phyloP scores from a whole-genome alignment of 1,140 invertebrate species.

The Ditylenchus dipsaci region DNA sequence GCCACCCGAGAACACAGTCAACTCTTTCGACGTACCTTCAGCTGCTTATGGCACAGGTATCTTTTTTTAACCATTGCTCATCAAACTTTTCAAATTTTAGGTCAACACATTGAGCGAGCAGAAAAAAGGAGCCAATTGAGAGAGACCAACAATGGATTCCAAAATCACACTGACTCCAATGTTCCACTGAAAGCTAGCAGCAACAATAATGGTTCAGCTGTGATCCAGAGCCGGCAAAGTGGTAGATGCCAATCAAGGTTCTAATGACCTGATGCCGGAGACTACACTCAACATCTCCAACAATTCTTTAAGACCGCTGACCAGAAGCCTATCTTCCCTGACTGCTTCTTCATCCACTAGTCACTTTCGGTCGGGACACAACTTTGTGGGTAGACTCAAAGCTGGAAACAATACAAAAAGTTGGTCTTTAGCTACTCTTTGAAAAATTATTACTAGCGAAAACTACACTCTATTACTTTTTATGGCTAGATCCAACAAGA shows the following conservation, averaged over 20 bases:
- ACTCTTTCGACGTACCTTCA: constrained; percentile 6
- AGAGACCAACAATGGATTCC: constrained; percentile 6
- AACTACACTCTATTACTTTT: too few relatives aligned
- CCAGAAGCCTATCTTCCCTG: neutral
- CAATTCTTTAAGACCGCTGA: neutral
- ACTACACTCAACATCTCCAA: constrained; percentile 27
- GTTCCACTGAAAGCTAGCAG: neutral
- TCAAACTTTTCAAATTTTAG: constrained; percentile 13
- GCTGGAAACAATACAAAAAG: constrained; percentile 6
- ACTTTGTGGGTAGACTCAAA: constrained; percentile 1
- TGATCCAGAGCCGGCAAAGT: constrained; percentile 20
- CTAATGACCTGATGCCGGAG: constrained; percentile 26
- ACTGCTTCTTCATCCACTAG: neutral
- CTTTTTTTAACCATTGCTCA: neutral
- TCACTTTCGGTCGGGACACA: neutral
- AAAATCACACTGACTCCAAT: constrained; percentile 11
- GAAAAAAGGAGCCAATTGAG: constrained; percentile 9
- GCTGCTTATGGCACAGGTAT: constrained; percentile 9
- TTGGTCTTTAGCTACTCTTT: neutral
- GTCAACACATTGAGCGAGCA: constrained; percentile 49
- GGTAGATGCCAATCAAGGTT: constrained; percentile 11
- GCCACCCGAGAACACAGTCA: constrained; percentile 13
- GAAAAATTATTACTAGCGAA: neutral
- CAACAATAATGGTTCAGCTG: neutral
- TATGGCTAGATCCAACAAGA: too few relatives aligned